Evolutionary conservation across 2,888 invertebrate genomes (phyloP).

Genomic region (Uloborus plumipes): DNA sequence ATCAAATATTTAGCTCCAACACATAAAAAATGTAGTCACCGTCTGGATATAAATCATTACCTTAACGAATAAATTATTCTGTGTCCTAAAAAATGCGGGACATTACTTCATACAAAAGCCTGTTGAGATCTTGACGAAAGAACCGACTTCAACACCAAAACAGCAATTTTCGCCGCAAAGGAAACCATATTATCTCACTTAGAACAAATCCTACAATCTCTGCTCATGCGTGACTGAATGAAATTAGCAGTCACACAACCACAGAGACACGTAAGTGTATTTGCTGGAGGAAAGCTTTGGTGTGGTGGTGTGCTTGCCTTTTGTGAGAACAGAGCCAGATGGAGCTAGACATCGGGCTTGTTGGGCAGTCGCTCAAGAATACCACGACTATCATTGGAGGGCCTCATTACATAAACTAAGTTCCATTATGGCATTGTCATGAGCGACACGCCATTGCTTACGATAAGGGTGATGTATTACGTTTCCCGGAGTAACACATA

Average conservation of each 20-base stretch:
- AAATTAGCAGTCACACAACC: constrained; percentile 57
- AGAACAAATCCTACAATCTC: constrained; percentile 57
- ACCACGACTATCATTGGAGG: constrained; percentile 37
- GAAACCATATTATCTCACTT: constrained; percentile 49
- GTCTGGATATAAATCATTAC: too few species aligned
- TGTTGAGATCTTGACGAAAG: constrained; percentile 44
- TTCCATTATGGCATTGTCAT: constrained; percentile 54
- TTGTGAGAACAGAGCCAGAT: constrained; percentile 48
- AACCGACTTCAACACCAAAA: constrained; percentile 36
- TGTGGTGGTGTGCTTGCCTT: constrained; percentile 24
- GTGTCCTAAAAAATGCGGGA: not conserved
- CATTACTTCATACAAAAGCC: not conserved
- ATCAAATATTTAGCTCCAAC: too few species aligned
- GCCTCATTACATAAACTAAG: constrained; percentile 57
- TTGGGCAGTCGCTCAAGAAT: constrained; percentile 27
- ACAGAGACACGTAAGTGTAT: constrained; percentile 45
- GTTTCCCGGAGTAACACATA: constrained; percentile 4
- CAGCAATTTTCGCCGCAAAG: constrained; percentile 33
- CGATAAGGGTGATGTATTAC: constrained; percentile 38
- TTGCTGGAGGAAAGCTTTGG: not conserved
- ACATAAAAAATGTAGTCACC: too few species aligned
- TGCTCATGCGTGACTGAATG: constrained; percentile 38
- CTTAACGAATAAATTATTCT: not conserved
- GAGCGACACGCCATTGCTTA: constrained; percentile 28
- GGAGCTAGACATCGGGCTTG: constrained; percentile 16